Percentiles rank a stretch among this genome's conserved stretches.
These are phyloP conservation scores for Choristoneura fumiferana DNA, from an alignment of 1,140 invertebrate genomes.

Conservation along the genomic window DNA sequence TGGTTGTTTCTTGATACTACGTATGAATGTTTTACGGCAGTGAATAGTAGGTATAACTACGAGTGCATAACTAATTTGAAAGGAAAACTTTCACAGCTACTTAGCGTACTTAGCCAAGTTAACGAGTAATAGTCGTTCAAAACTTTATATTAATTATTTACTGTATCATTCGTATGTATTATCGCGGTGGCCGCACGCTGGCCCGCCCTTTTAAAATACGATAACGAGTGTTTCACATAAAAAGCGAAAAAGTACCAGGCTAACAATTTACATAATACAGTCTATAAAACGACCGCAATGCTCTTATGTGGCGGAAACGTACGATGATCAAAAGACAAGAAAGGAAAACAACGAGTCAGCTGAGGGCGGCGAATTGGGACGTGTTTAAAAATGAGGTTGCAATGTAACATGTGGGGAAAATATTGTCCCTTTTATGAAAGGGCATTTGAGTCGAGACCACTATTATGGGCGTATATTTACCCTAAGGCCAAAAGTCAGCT, in stretches of 20 bases:
- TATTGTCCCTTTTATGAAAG: too few relatives aligned
- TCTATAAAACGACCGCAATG: neutral
- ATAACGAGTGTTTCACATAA: neutral
- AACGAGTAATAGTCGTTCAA: too few relatives aligned
- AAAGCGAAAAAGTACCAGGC: neutral
- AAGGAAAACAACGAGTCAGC: constrained; percentile 2
- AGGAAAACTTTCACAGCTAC: too few relatives aligned
- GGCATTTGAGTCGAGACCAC: constrained; percentile 22
- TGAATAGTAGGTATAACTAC: too few relatives aligned
- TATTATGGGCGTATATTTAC: too few relatives aligned
- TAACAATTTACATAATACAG: constrained; percentile 16
- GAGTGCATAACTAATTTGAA: too few relatives aligned
- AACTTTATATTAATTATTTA: too few relatives aligned
- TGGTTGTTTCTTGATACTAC: too few relatives aligned
- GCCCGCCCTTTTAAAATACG: constrained; percentile 11
- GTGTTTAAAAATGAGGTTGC: neutral
- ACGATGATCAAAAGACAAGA: neutral
- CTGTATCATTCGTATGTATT: constrained; percentile 6
- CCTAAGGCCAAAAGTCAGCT: too few relatives aligned
- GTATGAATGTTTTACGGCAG: too few relatives aligned
- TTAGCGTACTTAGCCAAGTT: too few relatives aligned
- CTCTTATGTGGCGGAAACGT: neutral
- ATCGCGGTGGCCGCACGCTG: constrained; percentile 1
- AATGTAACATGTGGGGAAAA: too few relatives aligned
- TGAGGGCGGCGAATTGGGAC: neutral